These are phyloP conservation scores for Dasypolia templi DNA, from an alignment of 2,888 invertebrate genomes.

Conservation along the genomic window DNA sequence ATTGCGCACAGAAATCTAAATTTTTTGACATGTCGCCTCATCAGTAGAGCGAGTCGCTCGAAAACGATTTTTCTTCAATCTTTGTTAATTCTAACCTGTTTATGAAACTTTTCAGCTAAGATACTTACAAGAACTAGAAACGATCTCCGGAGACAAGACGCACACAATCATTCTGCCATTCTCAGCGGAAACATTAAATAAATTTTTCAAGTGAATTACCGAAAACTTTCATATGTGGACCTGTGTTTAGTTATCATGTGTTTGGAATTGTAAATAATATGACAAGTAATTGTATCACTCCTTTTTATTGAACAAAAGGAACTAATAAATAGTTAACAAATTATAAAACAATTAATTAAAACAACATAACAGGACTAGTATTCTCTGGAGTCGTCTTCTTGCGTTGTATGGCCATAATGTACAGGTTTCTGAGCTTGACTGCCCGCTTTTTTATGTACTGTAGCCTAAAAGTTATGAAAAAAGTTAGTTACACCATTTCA, in stretches of 20 bases:
- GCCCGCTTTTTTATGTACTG: slow-evolving; percentile 84
- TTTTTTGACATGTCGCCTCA: neutral
- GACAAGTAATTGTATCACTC: slow-evolving; percentile 31
- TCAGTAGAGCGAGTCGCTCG: neutral
- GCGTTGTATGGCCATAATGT: slow-evolving; percentile 80
- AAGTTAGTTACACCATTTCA: neutral
- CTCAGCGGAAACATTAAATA: slow-evolving; percentile 92
- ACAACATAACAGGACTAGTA: slow-evolving; percentile 78
- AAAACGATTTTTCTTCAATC: neutral
- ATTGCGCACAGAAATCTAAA: neutral
- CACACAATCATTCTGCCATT: slow-evolving; percentile 97
- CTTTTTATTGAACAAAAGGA: slow-evolving; percentile 64
- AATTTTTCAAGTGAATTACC: slow-evolving; percentile 71
- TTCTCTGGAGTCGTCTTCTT: slow-evolving; percentile 83
- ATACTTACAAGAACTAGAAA: slow-evolving; percentile 95
- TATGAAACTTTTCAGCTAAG: slow-evolving; percentile 89
- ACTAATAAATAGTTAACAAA: slow-evolving; percentile 79
- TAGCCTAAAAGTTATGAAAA: slow-evolving; percentile 78
- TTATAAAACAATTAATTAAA: slow-evolving; percentile 60
- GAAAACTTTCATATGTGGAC: neutral
- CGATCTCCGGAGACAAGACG: slow-evolving; percentile 96
- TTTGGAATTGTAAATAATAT: slow-evolving; percentile 42
- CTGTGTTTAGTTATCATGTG: neutral
- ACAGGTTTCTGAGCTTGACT: slow-evolving; percentile 79
- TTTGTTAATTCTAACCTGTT: slow-evolving; percentile 4